phyloP scores from a whole-genome alignment of 2,113 vertebrate species.

The Monopterus albus region DNA sequence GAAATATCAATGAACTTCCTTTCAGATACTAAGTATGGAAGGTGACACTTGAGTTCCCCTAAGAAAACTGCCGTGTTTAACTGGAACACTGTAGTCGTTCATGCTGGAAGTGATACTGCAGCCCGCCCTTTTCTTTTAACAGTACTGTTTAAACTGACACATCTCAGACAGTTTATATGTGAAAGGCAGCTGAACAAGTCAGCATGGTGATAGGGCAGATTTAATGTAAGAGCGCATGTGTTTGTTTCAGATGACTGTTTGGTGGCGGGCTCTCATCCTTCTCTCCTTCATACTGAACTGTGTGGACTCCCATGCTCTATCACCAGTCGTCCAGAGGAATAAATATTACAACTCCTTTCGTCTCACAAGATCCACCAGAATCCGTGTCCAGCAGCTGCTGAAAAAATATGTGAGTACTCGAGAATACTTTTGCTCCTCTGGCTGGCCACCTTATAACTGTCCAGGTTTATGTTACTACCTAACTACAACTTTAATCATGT shows the following conservation, averaged over 20 bases:
- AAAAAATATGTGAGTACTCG: slow-evolving; percentile 68
- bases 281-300: slow-evolving; percentile 41
- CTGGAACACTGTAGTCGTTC: not conserved
- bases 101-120: not conserved
- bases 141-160: too few relatives aligned
- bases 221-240: not conserved
- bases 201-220: not conserved
- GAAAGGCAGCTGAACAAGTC: too few relatives aligned
- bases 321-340: slow-evolving; percentile 1
- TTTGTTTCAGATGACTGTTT: slow-evolving; percentile 72
- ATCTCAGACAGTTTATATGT: too few relatives aligned
- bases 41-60: not conserved
- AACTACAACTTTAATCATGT: not conserved
- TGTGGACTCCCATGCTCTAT: slow-evolving; percentile 27
- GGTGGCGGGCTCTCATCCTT: slow-evolving; percentile 43
- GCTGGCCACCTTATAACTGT: not conserved
- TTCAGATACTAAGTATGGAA: not conserved
- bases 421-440: not conserved
- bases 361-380: slow-evolving; percentile 62
- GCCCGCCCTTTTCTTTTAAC: not conserved
- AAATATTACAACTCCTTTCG: slow-evolving; percentile 67
- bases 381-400: slow-evolving; percentile 70
- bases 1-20: slow-evolving; percentile 25
- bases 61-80: not conserved
- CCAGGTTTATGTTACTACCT: not conserved